A percentile compares a stretch with the other conserved stretches of the same genome.
phyloP scores from a whole-genome alignment of 92 coral and sea anemone genomes.

The Micromussa lordhowensis region DNA sequence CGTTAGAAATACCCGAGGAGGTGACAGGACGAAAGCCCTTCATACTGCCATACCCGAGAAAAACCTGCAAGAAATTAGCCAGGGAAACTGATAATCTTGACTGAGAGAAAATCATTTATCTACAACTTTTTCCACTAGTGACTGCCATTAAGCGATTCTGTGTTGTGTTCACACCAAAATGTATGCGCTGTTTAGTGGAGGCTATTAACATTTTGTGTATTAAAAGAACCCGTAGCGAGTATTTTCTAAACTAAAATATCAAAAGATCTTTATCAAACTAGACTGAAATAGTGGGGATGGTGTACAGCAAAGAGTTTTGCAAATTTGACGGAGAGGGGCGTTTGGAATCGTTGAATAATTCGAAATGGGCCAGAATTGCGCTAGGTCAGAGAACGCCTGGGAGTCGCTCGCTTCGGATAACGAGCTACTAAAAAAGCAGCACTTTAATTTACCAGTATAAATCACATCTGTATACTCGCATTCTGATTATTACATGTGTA shows the following conservation, averaged over 20 bases:
- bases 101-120: background rate
- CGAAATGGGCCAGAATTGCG: no score
- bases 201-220: no score
- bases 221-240: no score
- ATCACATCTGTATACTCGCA: background rate
- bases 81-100: background rate
- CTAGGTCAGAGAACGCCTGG: no score
- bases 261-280: no score
- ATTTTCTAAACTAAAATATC: no score
- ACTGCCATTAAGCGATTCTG: background rate
- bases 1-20: constrained; percentile 27
- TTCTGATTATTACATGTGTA: background rate
- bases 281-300: no score
- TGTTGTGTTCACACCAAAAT: background rate
- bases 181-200: background rate
- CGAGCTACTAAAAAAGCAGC: no score
- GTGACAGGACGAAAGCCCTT: constrained; percentile 18
- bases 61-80: constrained; percentile 53
- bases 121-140: background rate
- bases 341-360: no score
- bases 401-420: no score
- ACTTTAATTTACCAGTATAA: background rate
- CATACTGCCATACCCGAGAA: constrained; percentile 56
- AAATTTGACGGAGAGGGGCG: no score
- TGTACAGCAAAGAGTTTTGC: no score